A percentile compares a stretch with the other conserved stretches of the same genome.
These are phyloP conservation scores for Cydia pomonella DNA, from an alignment of 1,140 invertebrate genomes.

Conservation along the genomic window DNA sequence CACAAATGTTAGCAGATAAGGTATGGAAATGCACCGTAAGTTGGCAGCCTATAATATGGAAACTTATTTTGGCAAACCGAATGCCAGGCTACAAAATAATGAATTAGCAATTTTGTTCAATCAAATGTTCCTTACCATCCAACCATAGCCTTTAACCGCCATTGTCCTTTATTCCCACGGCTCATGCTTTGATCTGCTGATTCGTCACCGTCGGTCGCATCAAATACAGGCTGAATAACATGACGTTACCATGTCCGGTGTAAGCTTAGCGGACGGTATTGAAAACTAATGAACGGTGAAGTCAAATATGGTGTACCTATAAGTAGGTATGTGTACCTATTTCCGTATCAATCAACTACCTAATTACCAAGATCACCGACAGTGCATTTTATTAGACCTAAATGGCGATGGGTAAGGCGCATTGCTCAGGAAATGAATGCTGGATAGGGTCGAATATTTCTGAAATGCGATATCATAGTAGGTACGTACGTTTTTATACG, in stretches of 20 bases:
- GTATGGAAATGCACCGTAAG: too few species aligned
- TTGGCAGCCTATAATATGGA: too few species aligned
- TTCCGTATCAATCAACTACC: too few species aligned
- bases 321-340: too few species aligned
- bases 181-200: slow-evolving; percentile 14
- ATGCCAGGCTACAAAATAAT: background rate
- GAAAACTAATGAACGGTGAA: background rate
- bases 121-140: background rate
- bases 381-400: background rate
- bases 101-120: background rate
- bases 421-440: background rate
- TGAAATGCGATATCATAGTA: too few species aligned
- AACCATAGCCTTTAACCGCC: background rate
- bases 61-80: background rate
- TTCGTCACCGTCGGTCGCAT: slow-evolving; percentile 3
- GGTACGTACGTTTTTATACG: too few species aligned
- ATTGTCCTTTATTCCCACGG: slow-evolving; percentile 12
- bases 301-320: too few species aligned
- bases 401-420: background rate
- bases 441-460: too few species aligned
- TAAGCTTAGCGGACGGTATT: background rate
- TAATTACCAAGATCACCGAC: background rate
- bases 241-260: slow-evolving; percentile 13
- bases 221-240: background rate
- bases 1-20: too few species aligned